Conservation (phyloP, 1,140 invertebrate species). For the Drosophila fuyamai region DNA sequence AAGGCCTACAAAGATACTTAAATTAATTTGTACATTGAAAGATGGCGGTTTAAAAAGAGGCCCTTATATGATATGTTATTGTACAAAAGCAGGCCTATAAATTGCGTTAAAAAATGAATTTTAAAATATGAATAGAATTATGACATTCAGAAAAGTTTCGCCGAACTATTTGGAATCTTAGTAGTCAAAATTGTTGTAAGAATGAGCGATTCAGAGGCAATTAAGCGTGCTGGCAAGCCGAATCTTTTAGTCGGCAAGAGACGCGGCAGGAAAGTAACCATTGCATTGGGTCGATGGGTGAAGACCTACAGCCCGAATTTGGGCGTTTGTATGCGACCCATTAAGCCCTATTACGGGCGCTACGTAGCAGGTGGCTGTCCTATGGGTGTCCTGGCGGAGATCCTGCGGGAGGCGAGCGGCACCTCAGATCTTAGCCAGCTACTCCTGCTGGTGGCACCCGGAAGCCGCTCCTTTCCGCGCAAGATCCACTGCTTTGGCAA, state of each 20-base stretch:
- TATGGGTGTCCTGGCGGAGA: slow-evolving; percentile 3
- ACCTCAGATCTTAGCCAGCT: slow-evolving; percentile 7
- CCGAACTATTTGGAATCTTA: neutral
- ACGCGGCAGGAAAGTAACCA: neutral
- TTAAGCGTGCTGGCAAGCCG: neutral
- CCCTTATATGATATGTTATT: too few relatives aligned
- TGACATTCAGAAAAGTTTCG: neutral
- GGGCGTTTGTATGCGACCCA: slow-evolving; percentile 9
- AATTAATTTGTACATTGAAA: too few relatives aligned
- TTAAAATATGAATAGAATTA: too few relatives aligned
- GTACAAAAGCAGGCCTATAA: too few relatives aligned
- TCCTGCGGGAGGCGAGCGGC: slow-evolving; percentile 18
- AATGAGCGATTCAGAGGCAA: neutral
- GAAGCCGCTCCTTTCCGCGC: neutral
- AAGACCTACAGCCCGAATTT: neutral
- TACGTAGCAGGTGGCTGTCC: neutral
- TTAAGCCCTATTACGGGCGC: slow-evolving; percentile 9
- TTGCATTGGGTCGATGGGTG: slow-evolving; percentile 33
- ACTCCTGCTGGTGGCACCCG: slow-evolving; percentile 40
- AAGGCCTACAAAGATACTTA: too few relatives aligned
- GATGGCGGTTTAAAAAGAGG: too few relatives aligned
- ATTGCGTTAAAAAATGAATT: too few relatives aligned
- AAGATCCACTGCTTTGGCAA: slow-evolving; percentile 52
- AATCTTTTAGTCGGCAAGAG: neutral
- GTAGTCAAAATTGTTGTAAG: slow-evolving; percentile 3